A percentile compares a stretch with the other conserved stretches of the same genome.
Evolutionary conservation across 2,888 invertebrate species (phyloP).

Genomic region (Aphodius sticticus): DNA sequence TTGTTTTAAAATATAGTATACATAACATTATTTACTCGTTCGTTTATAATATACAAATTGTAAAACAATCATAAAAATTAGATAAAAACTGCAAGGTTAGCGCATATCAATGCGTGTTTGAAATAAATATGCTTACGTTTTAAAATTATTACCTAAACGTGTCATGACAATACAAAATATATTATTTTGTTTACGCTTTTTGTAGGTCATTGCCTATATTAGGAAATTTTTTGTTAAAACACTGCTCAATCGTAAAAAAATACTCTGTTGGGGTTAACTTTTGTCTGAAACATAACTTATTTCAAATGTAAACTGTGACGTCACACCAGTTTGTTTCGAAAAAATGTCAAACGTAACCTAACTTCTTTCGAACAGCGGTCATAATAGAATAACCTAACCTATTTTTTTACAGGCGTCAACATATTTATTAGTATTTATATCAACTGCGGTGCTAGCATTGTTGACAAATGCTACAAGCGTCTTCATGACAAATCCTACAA

Average conservation of each 20-base stretch:
- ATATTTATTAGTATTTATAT: background rate
- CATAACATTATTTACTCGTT: too few relatives aligned
- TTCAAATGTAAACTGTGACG: too few relatives aligned
- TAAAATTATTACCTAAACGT: background rate
- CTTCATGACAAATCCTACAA: conserved; percentile 66
- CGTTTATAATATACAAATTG: too few relatives aligned
- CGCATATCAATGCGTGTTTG: background rate
- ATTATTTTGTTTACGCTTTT: background rate
- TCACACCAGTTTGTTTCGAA: too few relatives aligned
- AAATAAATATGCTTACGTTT: background rate
- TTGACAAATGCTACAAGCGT: conserved; percentile 52
- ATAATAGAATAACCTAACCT: background rate
- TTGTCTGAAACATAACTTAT: too few relatives aligned
- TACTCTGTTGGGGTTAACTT: too few relatives aligned
- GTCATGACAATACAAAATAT: background rate
- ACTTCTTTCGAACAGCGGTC: background rate
- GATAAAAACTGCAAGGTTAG: too few relatives aligned
- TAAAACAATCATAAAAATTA: too few relatives aligned
- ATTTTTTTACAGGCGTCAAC: background rate
- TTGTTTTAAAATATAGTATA: too few relatives aligned
- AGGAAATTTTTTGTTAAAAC: too few relatives aligned
- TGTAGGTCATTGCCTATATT: background rate
- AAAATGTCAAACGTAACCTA: too few relatives aligned
- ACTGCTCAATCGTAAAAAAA: too few relatives aligned
- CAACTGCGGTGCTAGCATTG: background rate